Evolutionary conservation across 2,888 invertebrate species (phyloP), one percentile per base, ranked within the genome.

Genomic region (Patella ulyssiponensis): DNA sequence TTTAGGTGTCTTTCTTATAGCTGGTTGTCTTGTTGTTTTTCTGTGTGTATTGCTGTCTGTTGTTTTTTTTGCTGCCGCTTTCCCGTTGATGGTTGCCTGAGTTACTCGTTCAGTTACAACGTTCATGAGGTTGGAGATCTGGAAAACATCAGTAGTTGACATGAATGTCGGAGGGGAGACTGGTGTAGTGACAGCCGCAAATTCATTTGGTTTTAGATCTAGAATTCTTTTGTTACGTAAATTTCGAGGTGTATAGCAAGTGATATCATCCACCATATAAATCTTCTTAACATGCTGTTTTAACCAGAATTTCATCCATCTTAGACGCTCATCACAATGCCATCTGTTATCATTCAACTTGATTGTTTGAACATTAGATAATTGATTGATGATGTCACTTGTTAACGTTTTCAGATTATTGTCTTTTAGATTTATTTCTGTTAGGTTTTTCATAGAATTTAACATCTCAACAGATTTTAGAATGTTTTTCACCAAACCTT

Each of bases 281-380:
- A 88, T 86, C 33, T 82, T 75, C 4, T 78, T 69, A 23, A 79
- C 79, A 44, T 83, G 75, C 9, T 77, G 76, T 27, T 73, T 76
- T 53, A 88, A 82, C 86, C 87, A 87, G 56, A 83, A 94, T 9
- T 95, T 93, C 0, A 97, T 92, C 96, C 96, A 96, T 54, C 95
- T 93, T 0, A 97, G 91, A 52, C 95, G 94, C 88, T 96, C 96
- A 89, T 96, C 95, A 87, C 97, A 97, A 79, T 95, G 94, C 88
- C 97, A 93, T 7, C 95, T 95, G 91, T 97, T 97, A 73, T 94
- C 94, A 27, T 95, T 94, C 85, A 97, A 93, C 88, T 96, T 72
- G 3, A 89, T 73, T 0, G 74, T 72, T 15, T 80, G 58, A 5
- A 89, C 71, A 23, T 80, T 80, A 54, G 83, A 80, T 15, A 87